Conservation (phyloP, 2,888 invertebrate species). For the Lapara coniferarum region DNA sequence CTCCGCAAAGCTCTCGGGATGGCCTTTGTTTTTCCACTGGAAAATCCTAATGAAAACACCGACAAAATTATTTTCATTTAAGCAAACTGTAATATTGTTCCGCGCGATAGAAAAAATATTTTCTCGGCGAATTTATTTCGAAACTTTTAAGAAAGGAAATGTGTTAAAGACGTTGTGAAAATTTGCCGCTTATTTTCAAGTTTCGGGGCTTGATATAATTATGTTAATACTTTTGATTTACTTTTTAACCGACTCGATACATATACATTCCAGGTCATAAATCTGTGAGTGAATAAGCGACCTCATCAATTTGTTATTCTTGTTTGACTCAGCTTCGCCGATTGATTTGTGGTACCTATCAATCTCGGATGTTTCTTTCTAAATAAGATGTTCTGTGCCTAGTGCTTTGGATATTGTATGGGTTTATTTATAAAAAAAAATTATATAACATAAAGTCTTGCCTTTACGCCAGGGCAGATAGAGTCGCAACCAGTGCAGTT, state of each 20-base stretch:
- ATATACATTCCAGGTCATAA: neutral
- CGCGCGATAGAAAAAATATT: neutral
- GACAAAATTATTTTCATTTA: slow-evolving; percentile 1
- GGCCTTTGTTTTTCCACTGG: neutral
- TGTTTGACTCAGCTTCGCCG: neutral
- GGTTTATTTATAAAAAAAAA: neutral
- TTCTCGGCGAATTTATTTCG: neutral
- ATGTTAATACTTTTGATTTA: slow-evolving; percentile 18
- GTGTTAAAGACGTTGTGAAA: slow-evolving; percentile 6
- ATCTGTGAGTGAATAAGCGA: neutral
- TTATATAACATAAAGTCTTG: neutral
- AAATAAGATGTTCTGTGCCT: neutral
- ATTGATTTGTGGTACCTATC: slow-evolving; percentile 16
- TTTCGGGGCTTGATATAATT: slow-evolving; percentile 1
- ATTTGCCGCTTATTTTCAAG: neutral
- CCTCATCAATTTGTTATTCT: neutral
- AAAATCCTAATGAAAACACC: neutral
- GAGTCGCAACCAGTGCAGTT: neutral
- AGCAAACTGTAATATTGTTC: slow-evolving; percentile 9
- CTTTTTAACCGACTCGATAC: neutral
- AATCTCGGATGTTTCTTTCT: neutral
- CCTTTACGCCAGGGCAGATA: neutral
- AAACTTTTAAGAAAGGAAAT: neutral
- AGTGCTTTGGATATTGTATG: neutral
- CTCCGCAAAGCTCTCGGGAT: neutral